phyloP scores from a whole-genome alignment of 2,888 invertebrate genomes.

The Amphimallon solstitiale region DNA sequence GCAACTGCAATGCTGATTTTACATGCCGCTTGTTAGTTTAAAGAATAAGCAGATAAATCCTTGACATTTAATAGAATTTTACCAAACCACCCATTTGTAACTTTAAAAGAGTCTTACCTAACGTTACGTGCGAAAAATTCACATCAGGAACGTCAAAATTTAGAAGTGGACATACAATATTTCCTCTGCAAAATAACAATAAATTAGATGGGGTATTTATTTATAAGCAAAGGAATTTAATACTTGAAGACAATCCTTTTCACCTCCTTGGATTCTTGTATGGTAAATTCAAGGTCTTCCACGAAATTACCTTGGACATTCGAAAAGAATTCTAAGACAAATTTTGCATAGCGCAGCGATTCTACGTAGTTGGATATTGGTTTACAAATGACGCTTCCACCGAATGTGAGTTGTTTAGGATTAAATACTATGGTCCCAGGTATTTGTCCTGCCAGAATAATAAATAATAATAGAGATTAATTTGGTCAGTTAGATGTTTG shows the following conservation, averaged over 20 bases:
- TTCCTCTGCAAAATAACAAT: constrained; percentile 64
- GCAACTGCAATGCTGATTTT: too few relatives aligned
- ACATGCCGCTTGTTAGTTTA: too few relatives aligned
- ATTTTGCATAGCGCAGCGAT: constrained; percentile 66
- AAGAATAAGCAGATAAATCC: too few relatives aligned
- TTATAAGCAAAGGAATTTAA: constrained; percentile 47
- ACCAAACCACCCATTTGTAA: too few relatives aligned
- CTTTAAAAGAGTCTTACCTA: constrained; percentile 64
- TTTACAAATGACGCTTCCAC: constrained; percentile 67
- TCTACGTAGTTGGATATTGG: constrained; percentile 64
- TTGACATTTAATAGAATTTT: too few relatives aligned
- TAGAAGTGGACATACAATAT: constrained; percentile 70
- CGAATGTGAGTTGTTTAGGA: constrained; percentile 66
- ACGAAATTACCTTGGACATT: constrained; percentile 70
- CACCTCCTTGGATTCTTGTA: constrained; percentile 69
- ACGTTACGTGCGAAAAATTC: constrained; percentile 68
- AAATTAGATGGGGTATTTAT: constrained; percentile 8
- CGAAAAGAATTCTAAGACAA: constrained; percentile 69
- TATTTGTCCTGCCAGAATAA: constrained; percentile 67
- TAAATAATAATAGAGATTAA: not conserved
- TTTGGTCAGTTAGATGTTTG: too few relatives aligned
- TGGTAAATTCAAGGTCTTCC: constrained; percentile 69
- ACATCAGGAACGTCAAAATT: constrained; percentile 66
- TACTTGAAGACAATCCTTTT: constrained; percentile 70
- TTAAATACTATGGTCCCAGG: constrained; percentile 68